phyloP scores from a whole-genome alignment of 2,797 vertebrate genomes.

The Phoeniculus purpureus region DNA sequence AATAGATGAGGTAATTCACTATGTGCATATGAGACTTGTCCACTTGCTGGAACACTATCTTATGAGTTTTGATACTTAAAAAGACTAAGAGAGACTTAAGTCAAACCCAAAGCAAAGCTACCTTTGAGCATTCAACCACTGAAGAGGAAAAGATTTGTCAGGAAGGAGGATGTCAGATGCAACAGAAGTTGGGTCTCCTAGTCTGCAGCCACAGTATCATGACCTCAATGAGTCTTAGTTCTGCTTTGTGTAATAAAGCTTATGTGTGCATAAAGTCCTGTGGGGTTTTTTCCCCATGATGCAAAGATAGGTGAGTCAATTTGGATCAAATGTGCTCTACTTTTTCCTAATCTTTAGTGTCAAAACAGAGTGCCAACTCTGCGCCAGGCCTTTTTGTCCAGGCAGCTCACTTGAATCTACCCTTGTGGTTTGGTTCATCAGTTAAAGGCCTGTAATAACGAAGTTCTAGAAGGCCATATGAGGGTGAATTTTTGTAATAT shows the following conservation, averaged over 20 bases:
- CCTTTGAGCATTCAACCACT: neutral
- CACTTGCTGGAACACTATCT: neutral
- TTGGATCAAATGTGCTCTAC: neutral
- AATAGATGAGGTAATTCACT: conserved; percentile 14
- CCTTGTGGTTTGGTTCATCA: neutral
- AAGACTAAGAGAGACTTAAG: conserved; percentile 23
- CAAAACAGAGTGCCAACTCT: neutral
- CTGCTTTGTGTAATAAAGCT: neutral
- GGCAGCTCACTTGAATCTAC: neutral
- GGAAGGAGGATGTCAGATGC: neutral
- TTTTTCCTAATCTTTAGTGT: neutral
- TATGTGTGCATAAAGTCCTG: neutral
- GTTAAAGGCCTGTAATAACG: neutral
- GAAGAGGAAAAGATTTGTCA: neutral
- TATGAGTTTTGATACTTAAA: conserved; percentile 1
- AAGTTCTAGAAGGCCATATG: neutral
- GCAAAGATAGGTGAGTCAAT: neutral
- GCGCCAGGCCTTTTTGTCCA: neutral
- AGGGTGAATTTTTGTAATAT: neutral
- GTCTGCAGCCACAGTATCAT: neutral
- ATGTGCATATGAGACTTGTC: neutral
- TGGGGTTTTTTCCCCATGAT: neutral
- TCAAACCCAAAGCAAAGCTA: neutral
- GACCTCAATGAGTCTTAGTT: neutral
- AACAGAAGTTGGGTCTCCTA: neutral